phyloP scores from a whole-genome alignment of 2,113 vertebrate genomes.

The Calypte anna region DNA sequence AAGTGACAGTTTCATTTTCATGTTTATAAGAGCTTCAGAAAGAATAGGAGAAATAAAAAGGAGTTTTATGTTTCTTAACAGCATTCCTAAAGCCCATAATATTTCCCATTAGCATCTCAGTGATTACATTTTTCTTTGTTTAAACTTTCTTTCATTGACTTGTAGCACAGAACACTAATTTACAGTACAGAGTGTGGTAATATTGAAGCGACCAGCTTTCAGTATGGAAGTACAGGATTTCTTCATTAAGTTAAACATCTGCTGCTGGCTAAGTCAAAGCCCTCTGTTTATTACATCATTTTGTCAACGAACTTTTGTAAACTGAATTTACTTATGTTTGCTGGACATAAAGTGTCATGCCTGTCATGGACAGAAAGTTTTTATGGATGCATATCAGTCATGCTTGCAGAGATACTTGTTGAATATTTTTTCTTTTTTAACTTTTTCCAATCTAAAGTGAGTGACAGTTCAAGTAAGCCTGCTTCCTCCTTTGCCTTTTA shows the following conservation, averaged over 20 bases:
- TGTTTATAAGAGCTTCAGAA: neutral
- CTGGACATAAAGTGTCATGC: neutral
- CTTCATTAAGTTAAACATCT: neutral
- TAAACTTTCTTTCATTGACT: neutral
- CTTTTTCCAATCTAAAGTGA: neutral
- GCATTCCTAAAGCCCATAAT: neutral
- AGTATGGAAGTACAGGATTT: neutral
- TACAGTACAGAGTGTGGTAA: neutral
- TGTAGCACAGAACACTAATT: neutral
- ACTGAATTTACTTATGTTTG: neutral
- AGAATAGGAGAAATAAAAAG: neutral
- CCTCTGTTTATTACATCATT: neutral
- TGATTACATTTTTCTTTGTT: neutral
- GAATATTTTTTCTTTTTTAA: neutral
- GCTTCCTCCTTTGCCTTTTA: neutral
- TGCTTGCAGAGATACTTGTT: neutral
- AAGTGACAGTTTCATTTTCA: neutral
- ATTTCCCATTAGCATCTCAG: neutral
- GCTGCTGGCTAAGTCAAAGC: neutral
- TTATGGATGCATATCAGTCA: neutral
- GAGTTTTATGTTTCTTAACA: neutral
- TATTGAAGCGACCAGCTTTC: neutral
- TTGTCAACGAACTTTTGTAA: neutral
- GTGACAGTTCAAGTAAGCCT: neutral
- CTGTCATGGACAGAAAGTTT: neutral